Base-by-base conservation (phyloP, 2,113 vertebrate species). In the Prunella fulvescens region DNA sequence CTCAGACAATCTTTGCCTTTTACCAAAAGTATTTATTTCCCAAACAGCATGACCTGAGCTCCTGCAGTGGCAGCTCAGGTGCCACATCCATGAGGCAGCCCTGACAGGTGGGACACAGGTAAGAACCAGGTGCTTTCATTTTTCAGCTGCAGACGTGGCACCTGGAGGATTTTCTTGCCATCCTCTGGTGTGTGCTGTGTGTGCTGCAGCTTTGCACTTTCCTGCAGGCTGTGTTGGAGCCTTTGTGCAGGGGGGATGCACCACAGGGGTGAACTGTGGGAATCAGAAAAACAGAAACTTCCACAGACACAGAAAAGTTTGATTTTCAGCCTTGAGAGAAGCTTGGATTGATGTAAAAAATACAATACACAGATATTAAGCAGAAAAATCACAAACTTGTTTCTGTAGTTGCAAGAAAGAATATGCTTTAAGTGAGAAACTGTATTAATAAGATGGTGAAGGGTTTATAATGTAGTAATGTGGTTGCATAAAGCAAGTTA, bases 91-190 rank as follows among this genome's bases (percentile, higher is more conserved):
- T 44, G 61, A 31, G 10, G 48, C 5, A 19, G 29, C 74, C 0
- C 0, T 9, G n/a, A 12, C 22, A 23, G 3, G 15, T 23, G 56
- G 60, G 31, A 15, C 48, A 18, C 26, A 42, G 14, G 10, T 8
- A 3, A 66, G 47, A 4, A 11, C 35, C n/a, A 12, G 29, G 2
- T 14, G 19, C 35, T 53, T 19, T 17, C 33, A 1, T 37, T 81
- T 74, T 40, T 5, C 35, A 9, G 7, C 16, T n/a, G 23, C 25
- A 45, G 7, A 20, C 0, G 0, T 17, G 40, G 48, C 57, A 50
- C 10, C 6, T 62, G 35, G 23, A 57, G 65, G 37, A 20, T 28
- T 50, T 61, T 23, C 51, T 54, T 40, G 19, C n/a, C 65, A 6
- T 11, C 4, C 19, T 57, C 12, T 40, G 15, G 8, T 17, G 45